These are phyloP conservation scores for Tribolium madens DNA, from an alignment of 1,140 invertebrate genomes.

Conservation along the genomic window DNA sequence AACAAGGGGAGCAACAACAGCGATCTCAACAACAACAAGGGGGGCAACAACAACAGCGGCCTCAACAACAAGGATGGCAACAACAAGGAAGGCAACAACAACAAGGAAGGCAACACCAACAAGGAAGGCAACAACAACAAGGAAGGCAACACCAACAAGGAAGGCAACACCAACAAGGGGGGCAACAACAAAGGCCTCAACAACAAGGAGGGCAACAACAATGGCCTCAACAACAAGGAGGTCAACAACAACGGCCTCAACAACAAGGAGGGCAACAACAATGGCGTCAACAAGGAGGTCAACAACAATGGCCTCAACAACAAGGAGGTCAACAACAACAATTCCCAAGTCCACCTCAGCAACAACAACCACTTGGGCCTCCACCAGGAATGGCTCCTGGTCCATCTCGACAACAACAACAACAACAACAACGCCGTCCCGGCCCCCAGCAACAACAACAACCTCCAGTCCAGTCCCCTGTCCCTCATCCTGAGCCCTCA, in stretches of 20 bases:
- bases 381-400: not conserved
- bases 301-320: not conserved
- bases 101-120: not conserved
- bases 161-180: not conserved
- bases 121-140: slow-evolving; percentile 1
- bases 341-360: slow-evolving; percentile 3
- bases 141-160: not conserved
- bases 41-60: slow-evolving; percentile 9
- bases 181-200: not conserved
- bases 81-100: slow-evolving; percentile 16
- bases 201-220: not conserved
- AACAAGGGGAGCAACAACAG: slow-evolving; percentile 2
- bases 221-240: not conserved
- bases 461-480: not conserved
- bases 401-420: slow-evolving; percentile 1
- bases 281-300: too few species aligned
- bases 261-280: slow-evolving; percentile 1
- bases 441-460: slow-evolving; percentile 38
- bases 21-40: slow-evolving; percentile 22
- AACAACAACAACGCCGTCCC: slow-evolving; percentile 1
- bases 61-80: slow-evolving; percentile 20
- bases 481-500: not conserved
- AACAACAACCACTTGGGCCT: slow-evolving; percentile 23
- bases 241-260: not conserved
- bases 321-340: slow-evolving; percentile 2